Base-by-base conservation (phyloP, 2,888 invertebrate genomes). In the Heliconius cydno region DNA sequence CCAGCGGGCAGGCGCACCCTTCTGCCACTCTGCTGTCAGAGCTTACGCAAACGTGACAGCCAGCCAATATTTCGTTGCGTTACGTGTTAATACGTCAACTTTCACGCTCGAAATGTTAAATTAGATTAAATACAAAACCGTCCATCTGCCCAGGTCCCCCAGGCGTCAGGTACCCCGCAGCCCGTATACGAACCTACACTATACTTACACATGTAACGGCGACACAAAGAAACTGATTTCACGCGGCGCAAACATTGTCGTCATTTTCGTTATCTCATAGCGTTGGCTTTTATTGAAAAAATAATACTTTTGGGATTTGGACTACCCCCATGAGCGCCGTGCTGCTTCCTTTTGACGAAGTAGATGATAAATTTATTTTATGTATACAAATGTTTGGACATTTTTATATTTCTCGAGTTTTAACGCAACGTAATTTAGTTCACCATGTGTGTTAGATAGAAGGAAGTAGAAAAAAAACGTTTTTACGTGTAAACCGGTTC, bases 311-410 rank as follows among this genome's bases (percentile, higher is more conserved):
- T 91, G 94, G 94, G 94, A 94, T 92, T 94, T 92, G 92, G 52
- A 92, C 90, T 92, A 91, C 89, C 94, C 94, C 94, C 94, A 94
- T 92, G 92, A 94, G 94, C 88, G 90, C 91, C 79, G 88, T 90
- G 92, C 93, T 93, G 94, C 94, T 94, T 94, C 94, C 94, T 94
- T 92, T 93, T 93, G 90, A 88, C 83, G 88, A 88, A 91, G 93
- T 90, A 90, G 91, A 94, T 94, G 94, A 94, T 95, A 95, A 94
- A 95, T 95, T 94, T 94, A 92, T 94, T 93, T 94, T 93, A 94
- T 94, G 94, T 94, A 94, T 94, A 95, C 94, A 94, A 95, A 95
- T 95, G 94, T 94, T 95, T 95, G 93, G 94, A 95, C 94, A 94
- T 94, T 94, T 95, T 94, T 94, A 95, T 94, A 94, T 94, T 90